Percentiles rank a stretch among this genome's conserved stretches.
Evolutionary conservation across 1,140 invertebrate genomes (phyloP).

Genomic region (Sycophila sp.): DNA sequence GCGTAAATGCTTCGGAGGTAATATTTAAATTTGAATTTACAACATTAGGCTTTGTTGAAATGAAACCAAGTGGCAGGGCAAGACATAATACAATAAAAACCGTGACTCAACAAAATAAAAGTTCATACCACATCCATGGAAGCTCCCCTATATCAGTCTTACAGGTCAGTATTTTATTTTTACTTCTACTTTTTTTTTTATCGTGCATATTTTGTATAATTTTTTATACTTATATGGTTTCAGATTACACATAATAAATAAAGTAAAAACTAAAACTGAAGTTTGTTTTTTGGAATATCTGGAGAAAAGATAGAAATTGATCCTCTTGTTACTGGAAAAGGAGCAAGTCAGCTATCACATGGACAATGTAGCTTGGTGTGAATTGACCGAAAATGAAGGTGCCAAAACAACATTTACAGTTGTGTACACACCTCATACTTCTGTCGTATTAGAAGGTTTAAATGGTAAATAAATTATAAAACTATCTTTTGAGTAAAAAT

Average conservation of each 20-base stretch:
- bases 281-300: constrained; percentile 88
- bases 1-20: constrained; percentile 85
- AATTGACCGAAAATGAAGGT: constrained; percentile 76
- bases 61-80: constrained; percentile 64
- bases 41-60: constrained; percentile 86
- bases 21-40: constrained; percentile 94
- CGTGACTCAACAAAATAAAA: constrained; percentile 43
- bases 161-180: constrained; percentile 57
- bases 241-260: constrained; percentile 81
- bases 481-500: background rate
- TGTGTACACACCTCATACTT: constrained; percentile 67
- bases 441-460: constrained; percentile 50
- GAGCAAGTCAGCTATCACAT: constrained; percentile 81
- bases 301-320: constrained; percentile 93
- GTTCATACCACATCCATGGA: constrained; percentile 80
- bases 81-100: constrained; percentile 48
- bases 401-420: constrained; percentile 73
- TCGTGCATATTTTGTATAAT: constrained; percentile 5
- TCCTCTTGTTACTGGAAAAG: constrained; percentile 76
- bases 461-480: constrained; percentile 52
- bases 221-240: constrained; percentile 5
- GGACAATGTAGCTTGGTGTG: constrained; percentile 86
- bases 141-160: constrained; percentile 86
- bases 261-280: constrained; percentile 82
- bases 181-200: too few species aligned